Evolutionary conservation across 2,113 vertebrate genomes (phyloP).

Genomic region (Ammodytes marinus): DNA sequence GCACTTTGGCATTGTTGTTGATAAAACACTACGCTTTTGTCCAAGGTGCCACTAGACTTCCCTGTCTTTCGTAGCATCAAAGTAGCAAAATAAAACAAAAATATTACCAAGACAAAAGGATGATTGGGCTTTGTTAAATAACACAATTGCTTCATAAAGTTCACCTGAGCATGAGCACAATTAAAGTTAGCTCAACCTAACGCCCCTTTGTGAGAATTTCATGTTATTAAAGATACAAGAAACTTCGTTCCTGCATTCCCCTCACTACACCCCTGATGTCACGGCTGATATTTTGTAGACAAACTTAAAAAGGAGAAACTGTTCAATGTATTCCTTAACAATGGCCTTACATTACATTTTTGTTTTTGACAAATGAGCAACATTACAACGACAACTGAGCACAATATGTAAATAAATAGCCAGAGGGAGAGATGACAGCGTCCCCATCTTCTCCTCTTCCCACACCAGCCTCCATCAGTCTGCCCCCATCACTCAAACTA

Average conservation of each 20-base stretch:
- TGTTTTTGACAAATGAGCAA: slow-evolving; percentile 54
- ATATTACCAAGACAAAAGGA: too few relatives aligned
- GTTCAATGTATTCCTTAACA: neutral
- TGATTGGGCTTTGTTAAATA: neutral
- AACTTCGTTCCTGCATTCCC: neutral
- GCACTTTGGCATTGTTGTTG: too few relatives aligned
- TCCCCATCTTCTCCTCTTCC: slow-evolving; percentile 52
- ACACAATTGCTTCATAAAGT: neutral
- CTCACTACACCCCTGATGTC: neutral
- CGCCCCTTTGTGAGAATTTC: neutral
- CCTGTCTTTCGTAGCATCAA: neutral
- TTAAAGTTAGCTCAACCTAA: neutral
- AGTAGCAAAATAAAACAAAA: neutral
- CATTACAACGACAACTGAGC: slow-evolving; percentile 33
- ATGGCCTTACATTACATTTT: neutral
- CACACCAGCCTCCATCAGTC: slow-evolving; percentile 50
- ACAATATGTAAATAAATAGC: slow-evolving; percentile 48
- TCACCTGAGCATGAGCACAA: neutral
- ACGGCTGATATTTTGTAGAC: neutral
- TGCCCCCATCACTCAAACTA: slow-evolving; percentile 47
- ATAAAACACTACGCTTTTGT: too few relatives aligned
- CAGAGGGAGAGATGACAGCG: slow-evolving; percentile 47
- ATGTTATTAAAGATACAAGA: neutral
- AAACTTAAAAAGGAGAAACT: neutral
- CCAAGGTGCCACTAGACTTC: neutral